These are phyloP conservation scores for Pammene fasciana DNA, from an alignment of 2,888 invertebrate genomes.

Conservation along the genomic window DNA sequence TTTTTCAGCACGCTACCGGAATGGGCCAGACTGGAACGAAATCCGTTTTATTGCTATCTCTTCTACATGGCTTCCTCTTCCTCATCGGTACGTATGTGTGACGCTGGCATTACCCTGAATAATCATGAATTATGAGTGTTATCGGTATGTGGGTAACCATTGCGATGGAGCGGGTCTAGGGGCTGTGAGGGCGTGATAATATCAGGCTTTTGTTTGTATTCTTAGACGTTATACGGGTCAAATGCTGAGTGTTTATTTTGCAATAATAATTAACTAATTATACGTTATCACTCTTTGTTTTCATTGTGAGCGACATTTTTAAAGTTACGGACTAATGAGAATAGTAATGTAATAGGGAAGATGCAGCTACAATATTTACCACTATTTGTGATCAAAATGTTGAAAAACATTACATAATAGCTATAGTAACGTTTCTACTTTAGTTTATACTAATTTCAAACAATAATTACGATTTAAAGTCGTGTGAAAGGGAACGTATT, in stretches of 20 bases:
- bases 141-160: slow-evolving; percentile 30
- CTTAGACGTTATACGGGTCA: background rate
- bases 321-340: no score
- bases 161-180: slow-evolving; percentile 24
- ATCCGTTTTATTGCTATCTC: slow-evolving; percentile 70
- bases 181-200: slow-evolving; percentile 21
- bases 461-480: no score
- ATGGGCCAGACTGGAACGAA: slow-evolving; percentile 67
- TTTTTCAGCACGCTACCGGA: slow-evolving; percentile 61
- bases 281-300: background rate
- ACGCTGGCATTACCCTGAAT: slow-evolving; percentile 34
- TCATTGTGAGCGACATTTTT: no score
- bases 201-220: slow-evolving; percentile 23
- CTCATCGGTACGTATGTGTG: slow-evolving; percentile 66
- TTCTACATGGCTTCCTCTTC: slow-evolving; percentile 76
- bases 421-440: no score
- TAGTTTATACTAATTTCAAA: no score
- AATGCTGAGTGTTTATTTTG: background rate
- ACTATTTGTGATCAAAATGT: no score
- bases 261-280: background rate
- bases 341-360: no score
- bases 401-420: no score
- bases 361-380: no score
- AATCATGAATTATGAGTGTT: slow-evolving; percentile 41
- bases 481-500: no score